Conservation (phyloP, 2,888 invertebrate genomes). For the Syrista parreyssii region DNA sequence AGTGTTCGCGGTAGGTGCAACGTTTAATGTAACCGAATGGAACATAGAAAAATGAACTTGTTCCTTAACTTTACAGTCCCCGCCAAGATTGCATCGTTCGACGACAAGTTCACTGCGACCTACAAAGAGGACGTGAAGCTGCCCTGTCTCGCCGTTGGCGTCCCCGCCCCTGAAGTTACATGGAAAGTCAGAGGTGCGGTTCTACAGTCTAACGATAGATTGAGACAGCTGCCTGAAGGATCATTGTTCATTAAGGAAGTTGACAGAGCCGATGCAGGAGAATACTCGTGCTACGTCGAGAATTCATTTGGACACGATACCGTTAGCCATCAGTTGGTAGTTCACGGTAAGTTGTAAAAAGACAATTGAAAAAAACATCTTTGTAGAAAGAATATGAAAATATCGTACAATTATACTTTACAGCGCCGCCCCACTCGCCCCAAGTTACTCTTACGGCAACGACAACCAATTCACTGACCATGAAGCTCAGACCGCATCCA, state of each 20-base stretch:
- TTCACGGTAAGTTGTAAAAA: conserved; percentile 73
- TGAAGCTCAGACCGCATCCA: conserved; percentile 79
- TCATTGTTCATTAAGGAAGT: conserved; percentile 91
- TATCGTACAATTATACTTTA: conserved; percentile 27
- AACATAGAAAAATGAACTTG: background rate
- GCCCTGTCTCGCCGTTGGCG: conserved; percentile 92
- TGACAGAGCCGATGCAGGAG: conserved; percentile 90
- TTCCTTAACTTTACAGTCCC: conserved; percentile 74
- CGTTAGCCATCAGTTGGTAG: conserved; percentile 88
- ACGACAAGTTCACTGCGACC: conserved; percentile 91
- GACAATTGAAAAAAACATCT: background rate
- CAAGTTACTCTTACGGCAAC: conserved; percentile 80
- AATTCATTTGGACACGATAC: conserved; percentile 94
- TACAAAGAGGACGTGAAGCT: conserved; percentile 92
- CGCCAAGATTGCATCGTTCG: conserved; percentile 94
- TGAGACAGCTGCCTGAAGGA: conserved; percentile 88
- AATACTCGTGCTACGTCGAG: conserved; percentile 93
- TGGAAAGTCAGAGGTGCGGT: conserved; percentile 85
- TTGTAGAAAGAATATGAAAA: background rate
- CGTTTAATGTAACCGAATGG: background rate
- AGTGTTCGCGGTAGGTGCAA: conserved; percentile 76
- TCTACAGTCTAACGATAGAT: conserved; percentile 83
- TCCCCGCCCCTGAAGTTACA: conserved; percentile 88
- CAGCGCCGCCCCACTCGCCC: conserved; percentile 82
- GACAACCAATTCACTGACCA: conserved; percentile 79